phyloP scores from a whole-genome alignment of 2,888 invertebrate species.

The Conchocele bisecta region DNA sequence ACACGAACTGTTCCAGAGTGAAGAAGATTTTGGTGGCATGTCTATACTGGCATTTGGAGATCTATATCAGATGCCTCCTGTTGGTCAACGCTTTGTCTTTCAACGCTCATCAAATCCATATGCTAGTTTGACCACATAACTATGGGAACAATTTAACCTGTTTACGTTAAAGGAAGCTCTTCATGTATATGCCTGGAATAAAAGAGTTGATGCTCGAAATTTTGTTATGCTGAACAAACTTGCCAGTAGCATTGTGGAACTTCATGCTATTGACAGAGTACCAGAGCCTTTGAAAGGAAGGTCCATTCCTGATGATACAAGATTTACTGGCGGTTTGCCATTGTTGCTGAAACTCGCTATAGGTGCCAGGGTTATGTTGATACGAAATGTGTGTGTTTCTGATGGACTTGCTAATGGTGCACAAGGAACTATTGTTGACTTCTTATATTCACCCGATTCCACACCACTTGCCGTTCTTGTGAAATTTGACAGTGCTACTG shows the following conservation, averaged over 20 bases:
- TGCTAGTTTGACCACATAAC: neutral
- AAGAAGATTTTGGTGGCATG: neutral
- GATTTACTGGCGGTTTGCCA: constrained; percentile 9
- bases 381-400: constrained; percentile 4
- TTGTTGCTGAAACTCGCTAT: neutral
- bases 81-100: neutral
- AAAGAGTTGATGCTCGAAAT: neutral
- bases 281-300: neutral
- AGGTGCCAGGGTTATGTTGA: constrained; percentile 7
- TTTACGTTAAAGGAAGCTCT: neutral
- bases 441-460: neutral
- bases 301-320: neutral
- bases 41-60: constrained; percentile 1
- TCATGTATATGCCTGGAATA: constrained; percentile 3
- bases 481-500: neutral
- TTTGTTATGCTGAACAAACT: neutral
- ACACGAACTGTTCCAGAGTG: neutral
- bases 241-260: neutral
- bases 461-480: neutral
- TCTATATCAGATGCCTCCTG: constrained; percentile 1
- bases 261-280: constrained; percentile 1
- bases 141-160: neutral
- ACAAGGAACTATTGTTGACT: neutral
- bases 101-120: neutral
- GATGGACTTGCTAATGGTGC: constrained; percentile 13